Conservation (phyloP, 1,140 invertebrate species). For the Aphelenchoides fujianensis region DNA sequence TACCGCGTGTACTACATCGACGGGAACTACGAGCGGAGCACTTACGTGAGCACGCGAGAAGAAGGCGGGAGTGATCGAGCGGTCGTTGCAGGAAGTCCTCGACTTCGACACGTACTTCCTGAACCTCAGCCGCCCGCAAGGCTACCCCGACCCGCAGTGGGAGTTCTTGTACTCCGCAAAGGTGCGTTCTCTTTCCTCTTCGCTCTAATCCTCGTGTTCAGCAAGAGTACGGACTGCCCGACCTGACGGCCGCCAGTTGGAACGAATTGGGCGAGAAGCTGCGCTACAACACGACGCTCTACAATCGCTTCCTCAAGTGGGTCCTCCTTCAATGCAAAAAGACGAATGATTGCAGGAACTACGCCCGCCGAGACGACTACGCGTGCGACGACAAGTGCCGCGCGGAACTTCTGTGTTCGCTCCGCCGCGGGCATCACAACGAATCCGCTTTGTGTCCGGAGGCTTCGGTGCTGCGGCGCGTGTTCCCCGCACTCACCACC, state of each 20-base stretch:
- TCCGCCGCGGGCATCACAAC: conserved; percentile 57
- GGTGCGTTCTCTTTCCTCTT: conserved; percentile 22
- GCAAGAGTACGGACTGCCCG: conserved; percentile 44
- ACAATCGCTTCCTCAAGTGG: conserved; percentile 31
- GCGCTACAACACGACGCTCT: conserved; percentile 2
- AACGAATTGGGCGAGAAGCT: conserved; percentile 30
- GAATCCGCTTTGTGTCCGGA: conserved; percentile 43
- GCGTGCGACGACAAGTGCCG: conserved; percentile 42
- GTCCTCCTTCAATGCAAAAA: conserved; percentile 19
- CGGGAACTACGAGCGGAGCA: conserved; percentile 28
- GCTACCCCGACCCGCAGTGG: conserved; percentile 43
- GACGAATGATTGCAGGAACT: conserved; percentile 45
- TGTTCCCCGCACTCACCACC: conserved; percentile 13
- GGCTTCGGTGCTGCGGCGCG: not conserved
- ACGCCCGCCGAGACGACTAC: conserved; percentile 41
- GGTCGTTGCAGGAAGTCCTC: conserved; percentile 49
- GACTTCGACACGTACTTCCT: conserved; percentile 56
- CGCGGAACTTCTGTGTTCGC: conserved; percentile 43
- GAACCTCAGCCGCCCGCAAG: conserved; percentile 34
- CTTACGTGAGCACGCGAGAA: conserved; percentile 33
- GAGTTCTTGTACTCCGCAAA: conserved; percentile 54
- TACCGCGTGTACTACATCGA: conserved; percentile 58
- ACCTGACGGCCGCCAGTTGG: conserved; percentile 53
- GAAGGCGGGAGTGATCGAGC: too few species aligned
- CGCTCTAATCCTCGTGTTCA: conserved; percentile 23